Conservation (phyloP, 1,140 invertebrate genomes). For the Diuraphis noxia region DNA sequence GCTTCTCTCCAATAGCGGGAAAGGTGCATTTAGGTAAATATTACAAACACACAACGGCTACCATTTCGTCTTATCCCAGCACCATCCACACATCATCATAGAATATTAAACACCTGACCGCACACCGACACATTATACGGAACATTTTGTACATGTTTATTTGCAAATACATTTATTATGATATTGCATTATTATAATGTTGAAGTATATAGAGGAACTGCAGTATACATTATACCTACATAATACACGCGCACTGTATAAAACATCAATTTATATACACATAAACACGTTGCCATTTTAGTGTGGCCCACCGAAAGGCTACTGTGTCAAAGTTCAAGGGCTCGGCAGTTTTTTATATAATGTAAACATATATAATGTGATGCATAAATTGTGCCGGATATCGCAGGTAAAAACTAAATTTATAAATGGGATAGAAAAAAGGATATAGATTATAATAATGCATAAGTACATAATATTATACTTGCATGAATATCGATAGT, state of each 20-base stretch:
- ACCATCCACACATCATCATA: not conserved
- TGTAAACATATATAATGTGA: not conserved
- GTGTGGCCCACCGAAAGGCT: not conserved
- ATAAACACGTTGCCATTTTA: not conserved
- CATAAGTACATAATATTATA: not conserved
- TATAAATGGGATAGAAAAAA: not conserved
- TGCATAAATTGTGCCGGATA: not conserved
- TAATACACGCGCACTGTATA: not conserved
- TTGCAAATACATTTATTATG: not conserved
- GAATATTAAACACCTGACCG: not conserved
- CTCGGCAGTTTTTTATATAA: not conserved
- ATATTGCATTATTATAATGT: not conserved
- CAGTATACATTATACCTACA: not conserved
- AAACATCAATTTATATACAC: not conserved
- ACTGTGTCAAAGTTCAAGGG: slow-evolving; percentile 11
- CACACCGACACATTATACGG: not conserved
- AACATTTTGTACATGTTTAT: not conserved
- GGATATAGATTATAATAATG: not conserved
- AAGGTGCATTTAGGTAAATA: not conserved
- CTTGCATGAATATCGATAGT: not conserved
- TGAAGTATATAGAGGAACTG: no score
- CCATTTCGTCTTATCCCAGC: not conserved
- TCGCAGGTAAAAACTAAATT: not conserved
- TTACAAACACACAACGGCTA: not conserved
- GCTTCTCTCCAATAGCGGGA: no score